These are phyloP conservation scores for Cacoxenus indagator DNA, from an alignment of 2,888 invertebrate genomes.

Conservation along the genomic window DNA sequence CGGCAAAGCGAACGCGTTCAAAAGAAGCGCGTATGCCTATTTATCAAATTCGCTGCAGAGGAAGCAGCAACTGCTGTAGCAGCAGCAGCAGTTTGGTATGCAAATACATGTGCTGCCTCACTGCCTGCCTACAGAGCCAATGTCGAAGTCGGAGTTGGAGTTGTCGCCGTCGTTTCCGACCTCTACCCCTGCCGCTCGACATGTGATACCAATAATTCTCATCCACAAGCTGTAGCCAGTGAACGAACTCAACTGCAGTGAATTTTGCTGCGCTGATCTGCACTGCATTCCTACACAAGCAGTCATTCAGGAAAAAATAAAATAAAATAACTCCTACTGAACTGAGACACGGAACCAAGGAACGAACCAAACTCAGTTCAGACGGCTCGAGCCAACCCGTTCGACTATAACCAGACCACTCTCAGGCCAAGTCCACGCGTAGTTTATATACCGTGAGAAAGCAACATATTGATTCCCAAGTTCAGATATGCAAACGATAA, in stretches of 20 bases:
- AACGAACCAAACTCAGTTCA: too few relatives aligned
- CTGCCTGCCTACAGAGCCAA: too few relatives aligned
- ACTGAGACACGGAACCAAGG: background rate
- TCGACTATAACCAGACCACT: too few relatives aligned
- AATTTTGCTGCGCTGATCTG: conserved; percentile 46
- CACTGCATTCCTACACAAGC: conserved; percentile 44
- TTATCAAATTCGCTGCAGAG: conserved; percentile 18
- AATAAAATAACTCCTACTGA: conserved; percentile 2
- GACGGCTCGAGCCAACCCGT: too few relatives aligned
- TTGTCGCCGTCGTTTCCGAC: too few relatives aligned
- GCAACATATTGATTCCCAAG: conserved; percentile 58
- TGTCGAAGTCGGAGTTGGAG: too few relatives aligned
- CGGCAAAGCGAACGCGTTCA: conserved; percentile 12
- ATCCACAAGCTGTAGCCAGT: conserved; percentile 12
- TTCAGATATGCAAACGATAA: conserved; percentile 62
- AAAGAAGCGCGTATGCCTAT: conserved; percentile 29
- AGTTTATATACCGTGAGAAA: conserved; percentile 58
- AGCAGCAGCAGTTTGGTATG: conserved; percentile 39
- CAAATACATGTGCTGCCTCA: conserved; percentile 49
- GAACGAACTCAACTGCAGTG: conserved; percentile 35
- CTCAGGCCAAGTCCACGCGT: conserved; percentile 4
- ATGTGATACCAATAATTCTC: too few relatives aligned
- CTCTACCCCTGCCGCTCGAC: conserved; percentile 8
- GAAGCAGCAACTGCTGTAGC: conserved; percentile 27
- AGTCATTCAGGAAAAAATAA: conserved; percentile 7